Percentiles rank a stretch among this genome's conserved stretches.
Evolutionary conservation across 2,113 vertebrate genomes (phyloP).

Genomic region (Fulmarus glacialis): DNA sequence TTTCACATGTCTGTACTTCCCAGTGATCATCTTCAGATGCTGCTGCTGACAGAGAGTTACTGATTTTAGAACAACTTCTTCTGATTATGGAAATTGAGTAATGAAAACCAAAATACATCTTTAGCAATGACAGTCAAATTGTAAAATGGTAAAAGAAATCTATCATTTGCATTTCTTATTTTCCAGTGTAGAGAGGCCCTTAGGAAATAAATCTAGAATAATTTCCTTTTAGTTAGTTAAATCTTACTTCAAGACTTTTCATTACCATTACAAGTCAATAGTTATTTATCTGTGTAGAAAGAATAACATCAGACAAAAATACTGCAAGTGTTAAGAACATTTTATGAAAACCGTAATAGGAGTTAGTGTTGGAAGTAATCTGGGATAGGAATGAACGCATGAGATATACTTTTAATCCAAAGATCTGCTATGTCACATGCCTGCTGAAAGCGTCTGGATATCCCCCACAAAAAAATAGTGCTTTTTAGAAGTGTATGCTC

Average conservation of each 20-base stretch:
- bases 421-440: background rate
- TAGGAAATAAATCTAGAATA: background rate
- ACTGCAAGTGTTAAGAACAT: background rate
- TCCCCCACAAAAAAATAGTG: background rate
- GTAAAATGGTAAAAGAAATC: background rate
- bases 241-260: background rate
- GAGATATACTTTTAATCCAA: background rate
- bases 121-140: background rate
- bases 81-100: background rate
- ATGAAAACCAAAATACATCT: background rate
- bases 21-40: background rate
- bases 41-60: background rate
- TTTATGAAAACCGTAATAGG: background rate
- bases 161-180: background rate
- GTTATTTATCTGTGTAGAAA: background rate
- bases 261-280: background rate
- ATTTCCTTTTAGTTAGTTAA: background rate
- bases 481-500: background rate
- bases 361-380: background rate
- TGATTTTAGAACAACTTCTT: background rate
- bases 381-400: rapidly evolving
- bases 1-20: background rate
- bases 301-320: background rate
- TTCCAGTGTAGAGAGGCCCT: background rate
- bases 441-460: background rate